phyloP scores from a whole-genome alignment of 2,888 invertebrate species.

The Agrochola lota region DNA sequence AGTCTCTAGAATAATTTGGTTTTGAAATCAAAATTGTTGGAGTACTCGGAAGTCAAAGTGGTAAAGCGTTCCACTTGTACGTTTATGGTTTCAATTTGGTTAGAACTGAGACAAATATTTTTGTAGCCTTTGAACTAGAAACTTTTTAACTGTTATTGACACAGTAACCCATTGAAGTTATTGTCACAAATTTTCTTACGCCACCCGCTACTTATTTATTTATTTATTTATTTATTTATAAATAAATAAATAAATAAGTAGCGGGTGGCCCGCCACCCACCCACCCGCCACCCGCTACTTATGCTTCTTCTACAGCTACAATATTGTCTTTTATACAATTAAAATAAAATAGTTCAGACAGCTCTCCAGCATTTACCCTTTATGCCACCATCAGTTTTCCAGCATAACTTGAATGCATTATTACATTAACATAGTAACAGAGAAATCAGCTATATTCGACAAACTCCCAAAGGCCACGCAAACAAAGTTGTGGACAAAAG shows the following conservation, averaged over 20 bases:
- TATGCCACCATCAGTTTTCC: background rate
- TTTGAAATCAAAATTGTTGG: slow-evolving; percentile 37
- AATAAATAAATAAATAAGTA: too few relatives aligned
- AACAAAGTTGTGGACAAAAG: slow-evolving; percentile 36
- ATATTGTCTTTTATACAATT: background rate
- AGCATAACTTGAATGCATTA: slow-evolving; percentile 44
- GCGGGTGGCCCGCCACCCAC: too few relatives aligned
- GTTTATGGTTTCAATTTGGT: background rate
- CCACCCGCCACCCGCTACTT: too few relatives aligned
- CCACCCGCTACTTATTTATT: too few relatives aligned
- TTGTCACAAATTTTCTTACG: background rate
- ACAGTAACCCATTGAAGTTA: background rate
- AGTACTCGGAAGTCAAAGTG: slow-evolving; percentile 2
- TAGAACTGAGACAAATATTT: slow-evolving; percentile 5
- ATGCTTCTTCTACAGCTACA: background rate
- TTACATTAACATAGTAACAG: slow-evolving; percentile 33
- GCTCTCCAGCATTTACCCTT: slow-evolving; percentile 2
- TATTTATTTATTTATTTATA: too few relatives aligned
- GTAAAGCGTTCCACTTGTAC: background rate
- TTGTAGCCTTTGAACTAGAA: background rate
- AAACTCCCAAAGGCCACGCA: slow-evolving; percentile 32
- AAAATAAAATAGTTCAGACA: slow-evolving; percentile 14
- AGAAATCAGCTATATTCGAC: slow-evolving; percentile 24
- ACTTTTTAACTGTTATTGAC: background rate
- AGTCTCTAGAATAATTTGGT: slow-evolving; percentile 43